Percentiles rank a stretch among this genome's conserved stretches.
These are phyloP conservation scores for Ectemnius lituratus DNA, from an alignment of 2,888 invertebrate species.

Conservation along the genomic window DNA sequence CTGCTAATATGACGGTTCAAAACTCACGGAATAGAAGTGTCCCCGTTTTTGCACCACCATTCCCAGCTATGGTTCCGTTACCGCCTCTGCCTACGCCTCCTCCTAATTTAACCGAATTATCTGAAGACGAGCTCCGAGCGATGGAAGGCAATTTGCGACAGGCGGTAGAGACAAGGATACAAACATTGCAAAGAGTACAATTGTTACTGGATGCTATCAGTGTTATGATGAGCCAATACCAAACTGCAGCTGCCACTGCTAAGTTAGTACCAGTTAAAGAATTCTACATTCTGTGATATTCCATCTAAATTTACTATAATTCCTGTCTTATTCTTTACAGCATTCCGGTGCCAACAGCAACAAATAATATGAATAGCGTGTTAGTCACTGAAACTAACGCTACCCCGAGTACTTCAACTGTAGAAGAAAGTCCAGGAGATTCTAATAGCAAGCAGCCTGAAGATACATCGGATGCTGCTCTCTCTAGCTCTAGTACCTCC, in stretches of 20 bases:
- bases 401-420: slow-evolving; percentile 40
- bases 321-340: slow-evolving; percentile 48
- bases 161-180: slow-evolving; percentile 94
- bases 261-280: slow-evolving; percentile 63
- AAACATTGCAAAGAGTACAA: slow-evolving; percentile 90
- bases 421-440: slow-evolving; percentile 10
- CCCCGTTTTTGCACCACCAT: slow-evolving; percentile 80
- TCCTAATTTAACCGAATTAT: slow-evolving; percentile 85
- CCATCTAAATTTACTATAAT: background rate
- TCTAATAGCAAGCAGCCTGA: slow-evolving; percentile 24
- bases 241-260: slow-evolving; percentile 82
- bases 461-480: slow-evolving; percentile 22
- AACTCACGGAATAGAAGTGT: slow-evolving; percentile 67
- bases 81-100: slow-evolving; percentile 89
- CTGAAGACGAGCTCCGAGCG: slow-evolving; percentile 89
- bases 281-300: background rate
- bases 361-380: slow-evolving; percentile 31
- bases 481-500: slow-evolving; percentile 47
- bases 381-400: slow-evolving; percentile 39
- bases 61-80: slow-evolving; percentile 80
- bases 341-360: slow-evolving; percentile 64
- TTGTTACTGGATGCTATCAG: slow-evolving; percentile 95
- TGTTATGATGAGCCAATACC: slow-evolving; percentile 96
- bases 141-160: slow-evolving; percentile 94
- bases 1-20: slow-evolving; percentile 61